Evolutionary conservation across 2,113 vertebrate genomes (phyloP), one percentile per base, ranked within the genome.

Genomic region (Malurus elegans): DNA sequence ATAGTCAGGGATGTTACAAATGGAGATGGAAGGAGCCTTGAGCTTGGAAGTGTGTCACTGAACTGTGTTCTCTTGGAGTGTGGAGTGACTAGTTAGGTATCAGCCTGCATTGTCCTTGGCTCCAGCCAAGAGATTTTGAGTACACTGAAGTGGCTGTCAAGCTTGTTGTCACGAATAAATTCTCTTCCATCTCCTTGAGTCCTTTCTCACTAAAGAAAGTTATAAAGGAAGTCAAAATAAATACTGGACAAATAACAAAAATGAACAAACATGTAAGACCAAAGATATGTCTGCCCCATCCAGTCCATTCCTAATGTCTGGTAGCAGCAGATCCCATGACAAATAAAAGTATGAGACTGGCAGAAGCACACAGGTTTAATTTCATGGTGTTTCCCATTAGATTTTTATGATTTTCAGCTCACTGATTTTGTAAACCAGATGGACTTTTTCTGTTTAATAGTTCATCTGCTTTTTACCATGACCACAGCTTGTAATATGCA

Each of bases 181-280:
- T 92, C 65, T 96, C 57, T 91, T 85, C 80, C 40, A 47, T 66
- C 66, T 93, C 66, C 88, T 93, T 90, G 3, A 84, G 75, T 85
- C 45, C 78, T 96, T 95, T 96, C 62, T 88, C 94, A 32, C 26
- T 90, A 79, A 94, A 76, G 81, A 65, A 89, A 95, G 53, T 72
- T 74, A 15, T 42, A 54, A 95, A 85, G 84, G 45, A 91, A 94
- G 45, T n/a, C 34, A 61, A 38, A 38, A 10, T 38, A 38, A 38
- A 38, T 38, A 38, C 10, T 38, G 38, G 38, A 38, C 38, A 38
- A 38, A 38, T 38, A 38, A 38, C 53, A 60, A 56, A 82, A 94
- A 64, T 11, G 14, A 64, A 29, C 18, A 78, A 74, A 40, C 10
- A 14, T 4, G 2, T 61, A 73, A 64, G 40, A 56, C 8, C 13